Base-by-base conservation (phyloP, 2,113 vertebrate species). In the Pedetes capensis region DNA sequence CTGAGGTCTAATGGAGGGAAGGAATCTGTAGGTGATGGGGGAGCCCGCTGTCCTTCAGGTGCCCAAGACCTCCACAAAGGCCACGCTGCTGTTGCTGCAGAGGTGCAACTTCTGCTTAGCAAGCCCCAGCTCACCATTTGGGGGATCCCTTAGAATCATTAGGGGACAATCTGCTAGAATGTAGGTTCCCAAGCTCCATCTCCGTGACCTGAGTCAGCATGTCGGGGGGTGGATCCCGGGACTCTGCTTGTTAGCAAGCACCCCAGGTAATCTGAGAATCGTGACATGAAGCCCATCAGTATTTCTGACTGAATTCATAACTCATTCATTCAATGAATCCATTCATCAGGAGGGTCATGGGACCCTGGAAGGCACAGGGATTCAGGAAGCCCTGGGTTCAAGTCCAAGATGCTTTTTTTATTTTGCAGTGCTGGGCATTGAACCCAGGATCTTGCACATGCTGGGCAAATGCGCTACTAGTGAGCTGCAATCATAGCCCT, bases 11-110 rank as follows among this genome's bases (percentile, higher is more conserved):
- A 42, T 16, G 11, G 37, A 47, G 12, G n/a, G 14, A 25, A 55
- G 37, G 44, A 47, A 13, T 34, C 11, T 10, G 66, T n/a, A n/a
- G n/a, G n/a, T n/a, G n/a, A n/a, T n/a, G n/a, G n/a, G n/a, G n/a
- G n/a, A n/a, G n/a, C n/a, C n/a, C n/a, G n/a, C n/a, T n/a, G n/a
- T n/a, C n/a, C n/a, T n/a, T n/a, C n/a, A n/a, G n/a, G 11, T 22
- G 25, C 29, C 76, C 34, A 4, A 27, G 44, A 53, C 17, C 61
- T 55, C 75, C n/a, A 42, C 18, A 49, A 51, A 27, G n/a, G n/a
- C n/a, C 1, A 0, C 0, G 27, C 16, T 6, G 29, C 55, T 1
- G 11, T 27, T 14, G 8, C 44, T 74, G 71, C 47, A 10, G 6
- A 44, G 22, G 32, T 27, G 29, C 42, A 11, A 8, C 51, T 66